Evolutionary conservation across 2,888 invertebrate species (phyloP).

Genomic region (Synergus gifuensis): DNA sequence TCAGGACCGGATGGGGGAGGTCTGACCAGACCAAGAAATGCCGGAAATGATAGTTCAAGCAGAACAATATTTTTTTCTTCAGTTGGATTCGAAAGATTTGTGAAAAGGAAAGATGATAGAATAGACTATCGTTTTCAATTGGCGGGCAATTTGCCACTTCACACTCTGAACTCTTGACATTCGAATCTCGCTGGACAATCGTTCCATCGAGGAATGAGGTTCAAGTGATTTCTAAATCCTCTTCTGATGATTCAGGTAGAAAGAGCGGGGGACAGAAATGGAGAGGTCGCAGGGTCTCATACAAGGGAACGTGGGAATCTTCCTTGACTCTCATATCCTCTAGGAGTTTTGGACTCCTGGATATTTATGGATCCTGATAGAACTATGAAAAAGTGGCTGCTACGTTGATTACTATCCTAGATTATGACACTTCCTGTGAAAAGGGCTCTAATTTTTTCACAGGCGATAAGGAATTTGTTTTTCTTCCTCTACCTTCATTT

Average conservation of each 20-base stretch:
- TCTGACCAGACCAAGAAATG: constrained; percentile 56
- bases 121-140: constrained; percentile 17
- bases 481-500: neutral
- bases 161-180: constrained; percentile 29
- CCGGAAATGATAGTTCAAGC: constrained; percentile 56
- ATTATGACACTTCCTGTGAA: constrained; percentile 7
- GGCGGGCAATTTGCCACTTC: constrained; percentile 22
- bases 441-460: neutral
- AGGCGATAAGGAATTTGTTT: neutral
- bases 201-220: constrained; percentile 8
- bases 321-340: constrained; percentile 20
- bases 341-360: constrained; percentile 17
- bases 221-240: constrained; percentile 36
- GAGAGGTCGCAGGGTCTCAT: constrained; percentile 43
- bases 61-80: constrained; percentile 37
- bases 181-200: constrained; percentile 28
- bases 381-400: neutral
- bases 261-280: constrained; percentile 14
- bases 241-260: constrained; percentile 15
- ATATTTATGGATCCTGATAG: constrained; percentile 24
- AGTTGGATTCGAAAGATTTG: constrained; percentile 20
- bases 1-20: constrained; percentile 65
- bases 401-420: neutral
- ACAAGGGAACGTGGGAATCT: constrained; percentile 45
- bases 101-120: constrained; percentile 16